Evolutionary conservation across 1,140 invertebrate genomes (phyloP), one percentile per base, ranked within the genome.

Genomic region (Centruroides sculpturatus): DNA sequence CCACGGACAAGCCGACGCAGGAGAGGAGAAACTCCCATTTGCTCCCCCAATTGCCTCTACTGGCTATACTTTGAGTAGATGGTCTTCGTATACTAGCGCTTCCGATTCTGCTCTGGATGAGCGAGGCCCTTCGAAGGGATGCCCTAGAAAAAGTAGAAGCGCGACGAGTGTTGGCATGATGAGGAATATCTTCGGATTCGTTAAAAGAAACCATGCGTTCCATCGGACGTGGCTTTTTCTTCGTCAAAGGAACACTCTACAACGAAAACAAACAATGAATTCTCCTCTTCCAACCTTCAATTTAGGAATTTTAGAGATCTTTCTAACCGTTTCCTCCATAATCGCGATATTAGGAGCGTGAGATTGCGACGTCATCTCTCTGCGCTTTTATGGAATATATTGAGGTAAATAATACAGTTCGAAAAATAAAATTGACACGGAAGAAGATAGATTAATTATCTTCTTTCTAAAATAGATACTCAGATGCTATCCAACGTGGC

Each of bases 21-120:
- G 74, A 73, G 3, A 75, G 62, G 7, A 75, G 61, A 59, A 75
- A 75, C 64, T 75, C 74, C 60, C 71, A 70, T 57, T 70, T 68
- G 52, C 66, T 69, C 3, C 70, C 72, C 75, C 75, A 76, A 49
- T 71, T 68, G 8, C 71, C 73, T 55, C 68, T 59, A 6, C 64
- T 60, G 36, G 56, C 59, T 10, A 66, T 62, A 35, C 13, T 63
- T n/a, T 58, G 54, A 13, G 59, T 62, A 35, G 62, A 64, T 23
- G 56, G 41, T 57, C 56, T 61, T 13, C 66, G 56, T 35, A 64
- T 64, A 12, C 55, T 56, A 1, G 62, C 62, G 35, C 49, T 60
- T 8, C 62, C 62, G n/a, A 56, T 64, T 0, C 62, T 41, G n/a
- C 55, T 60, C 7, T 13, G 48, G 3, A 60, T 47, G 4, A 57